These are phyloP conservation scores for Hymenochirus boettgeri DNA, from an alignment of 2,113 vertebrate species.

Conservation along the genomic window DNA sequence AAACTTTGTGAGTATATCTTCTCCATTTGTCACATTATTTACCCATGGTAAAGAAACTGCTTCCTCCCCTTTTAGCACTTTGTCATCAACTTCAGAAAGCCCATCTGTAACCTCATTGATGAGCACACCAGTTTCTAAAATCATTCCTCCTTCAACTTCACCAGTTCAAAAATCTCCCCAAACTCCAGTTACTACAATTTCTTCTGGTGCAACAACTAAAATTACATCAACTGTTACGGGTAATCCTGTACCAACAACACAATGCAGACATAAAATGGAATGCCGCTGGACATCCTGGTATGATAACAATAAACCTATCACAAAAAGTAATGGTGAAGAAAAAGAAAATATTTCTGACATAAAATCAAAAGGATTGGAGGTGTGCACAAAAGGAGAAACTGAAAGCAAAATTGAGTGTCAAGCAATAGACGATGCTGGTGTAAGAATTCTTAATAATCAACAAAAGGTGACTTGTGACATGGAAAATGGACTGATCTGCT, in stretches of 20 bases:
- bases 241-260: slow-evolving; percentile 2
- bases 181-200: neutral
- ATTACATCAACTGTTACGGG: too few relatives aligned
- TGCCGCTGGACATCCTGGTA: slow-evolving; percentile 18
- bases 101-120: neutral
- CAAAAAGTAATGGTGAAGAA: slow-evolving; percentile 22
- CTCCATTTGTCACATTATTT: too few relatives aligned
- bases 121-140: too few relatives aligned
- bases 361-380: neutral
- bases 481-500: slow-evolving; percentile 5
- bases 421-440: slow-evolving; percentile 1
- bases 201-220: neutral
- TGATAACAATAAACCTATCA: slow-evolving; percentile 7
- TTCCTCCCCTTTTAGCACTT: neutral
- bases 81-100: neutral
- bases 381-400: neutral
- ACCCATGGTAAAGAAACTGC: neutral
- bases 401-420: slow-evolving; percentile 10
- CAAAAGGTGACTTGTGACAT: slow-evolving; percentile 9
- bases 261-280: slow-evolving; percentile 10
- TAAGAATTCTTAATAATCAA: neutral
- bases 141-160: neutral
- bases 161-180: neutral
- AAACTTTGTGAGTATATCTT: too few relatives aligned
- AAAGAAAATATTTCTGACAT: slow-evolving; percentile 6